These are phyloP conservation scores for Ennomos quercinarius DNA, from an alignment of 2,888 invertebrate genomes.

Conservation along the genomic window DNA sequence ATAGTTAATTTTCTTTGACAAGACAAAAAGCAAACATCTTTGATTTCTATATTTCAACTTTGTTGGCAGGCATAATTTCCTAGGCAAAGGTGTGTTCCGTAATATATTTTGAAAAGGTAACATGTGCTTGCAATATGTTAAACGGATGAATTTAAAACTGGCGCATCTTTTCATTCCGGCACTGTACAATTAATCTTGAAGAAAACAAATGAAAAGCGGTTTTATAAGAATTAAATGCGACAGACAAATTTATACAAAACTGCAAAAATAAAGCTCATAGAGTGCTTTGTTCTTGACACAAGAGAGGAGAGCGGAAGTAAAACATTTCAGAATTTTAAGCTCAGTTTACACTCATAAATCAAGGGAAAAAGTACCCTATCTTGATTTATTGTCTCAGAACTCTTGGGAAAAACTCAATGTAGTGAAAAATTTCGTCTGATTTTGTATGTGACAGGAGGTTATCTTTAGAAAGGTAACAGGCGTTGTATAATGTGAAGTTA, in stretches of 20 bases:
- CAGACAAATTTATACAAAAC: slow-evolving; percentile 36
- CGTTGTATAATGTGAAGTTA: neutral
- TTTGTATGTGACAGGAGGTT: slow-evolving; percentile 26
- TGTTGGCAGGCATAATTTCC: too few species aligned
- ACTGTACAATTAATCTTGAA: neutral
- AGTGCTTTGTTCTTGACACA: slow-evolving; percentile 40
- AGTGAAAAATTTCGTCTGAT: slow-evolving; percentile 41
- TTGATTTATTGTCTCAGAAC: slow-evolving; percentile 54
- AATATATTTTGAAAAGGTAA: too few species aligned
- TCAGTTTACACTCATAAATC: slow-evolving; percentile 54
- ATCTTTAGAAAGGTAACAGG: slow-evolving; percentile 3
- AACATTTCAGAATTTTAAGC: slow-evolving; percentile 46
- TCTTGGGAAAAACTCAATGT: slow-evolving; percentile 49
- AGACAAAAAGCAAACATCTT: too few species aligned
- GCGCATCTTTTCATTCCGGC: too few species aligned
- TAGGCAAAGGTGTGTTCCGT: too few species aligned
- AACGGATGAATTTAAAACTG: too few species aligned
- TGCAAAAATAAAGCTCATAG: slow-evolving; percentile 37
- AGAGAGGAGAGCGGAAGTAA: slow-evolving; percentile 25
- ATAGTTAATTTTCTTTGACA: too few species aligned
- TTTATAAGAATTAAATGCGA: slow-evolving; percentile 18
- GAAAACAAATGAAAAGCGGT: slow-evolving; percentile 11
- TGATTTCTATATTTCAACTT: too few species aligned
- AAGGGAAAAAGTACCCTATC: slow-evolving; percentile 51
- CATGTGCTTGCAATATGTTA: too few species aligned